Conservation (phyloP, 2,888 invertebrate species). For the Cordilura impudica region DNA sequence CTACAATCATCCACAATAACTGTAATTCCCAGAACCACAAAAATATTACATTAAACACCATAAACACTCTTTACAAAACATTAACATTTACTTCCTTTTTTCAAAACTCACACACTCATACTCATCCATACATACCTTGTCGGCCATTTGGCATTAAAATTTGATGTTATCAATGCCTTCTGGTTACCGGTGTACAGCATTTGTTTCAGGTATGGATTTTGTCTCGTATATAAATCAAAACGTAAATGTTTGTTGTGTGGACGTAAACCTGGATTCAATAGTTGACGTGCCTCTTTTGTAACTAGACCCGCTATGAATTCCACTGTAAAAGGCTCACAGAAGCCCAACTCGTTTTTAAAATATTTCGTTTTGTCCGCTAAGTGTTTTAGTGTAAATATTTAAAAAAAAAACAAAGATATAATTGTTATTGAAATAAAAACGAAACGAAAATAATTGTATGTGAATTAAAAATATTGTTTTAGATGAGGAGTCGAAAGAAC, state of each 20-base stretch:
- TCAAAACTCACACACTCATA: neutral
- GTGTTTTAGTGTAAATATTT: conserved; percentile 28
- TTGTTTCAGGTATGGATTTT: conserved; percentile 64
- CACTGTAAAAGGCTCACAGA: conserved; percentile 66
- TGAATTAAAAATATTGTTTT: neutral
- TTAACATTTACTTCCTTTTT: neutral
- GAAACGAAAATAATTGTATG: neutral
- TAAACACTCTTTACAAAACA: neutral
- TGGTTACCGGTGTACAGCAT: conserved; percentile 58
- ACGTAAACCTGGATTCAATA: conserved; percentile 60
- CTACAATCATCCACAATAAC: conserved; percentile 15
- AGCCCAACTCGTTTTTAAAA: conserved; percentile 65
- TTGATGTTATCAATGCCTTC: conserved; percentile 55
- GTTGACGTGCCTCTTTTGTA: conserved; percentile 66
- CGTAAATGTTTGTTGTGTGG: conserved; percentile 55
- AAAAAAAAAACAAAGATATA: neutral
- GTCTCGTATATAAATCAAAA: conserved; percentile 67
- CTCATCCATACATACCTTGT: conserved; percentile 62
- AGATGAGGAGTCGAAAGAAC: neutral
- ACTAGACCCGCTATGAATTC: conserved; percentile 67
- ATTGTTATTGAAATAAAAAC: neutral
- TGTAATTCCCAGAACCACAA: conserved; percentile 6
- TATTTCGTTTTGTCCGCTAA: conserved; percentile 47
- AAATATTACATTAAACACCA: neutral
- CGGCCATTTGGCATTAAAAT: conserved; percentile 67